Base-by-base conservation (phyloP, 2,888 invertebrate genomes). In the Leucania comma region DNA sequence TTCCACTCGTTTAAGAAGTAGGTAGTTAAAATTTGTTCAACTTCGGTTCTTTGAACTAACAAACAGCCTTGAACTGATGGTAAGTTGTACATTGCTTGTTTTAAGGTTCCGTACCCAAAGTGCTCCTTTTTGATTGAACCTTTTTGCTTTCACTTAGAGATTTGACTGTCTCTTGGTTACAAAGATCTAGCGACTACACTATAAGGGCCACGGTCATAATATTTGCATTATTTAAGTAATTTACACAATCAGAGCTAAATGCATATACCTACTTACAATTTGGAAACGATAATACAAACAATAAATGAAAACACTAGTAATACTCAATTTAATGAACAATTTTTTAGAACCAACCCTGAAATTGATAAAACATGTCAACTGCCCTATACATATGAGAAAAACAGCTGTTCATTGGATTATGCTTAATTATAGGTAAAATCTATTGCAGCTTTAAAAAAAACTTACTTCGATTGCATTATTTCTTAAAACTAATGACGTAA, bases 1-100 rank as follows among this genome's bases (percentile, higher is more conserved):
- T 64, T 63, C 51, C 53, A 81, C 69, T 57, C 26, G 22, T 29
- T 76, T 46, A 48, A 48, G 10, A 32, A n/a, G 26, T 48, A n/a
- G 12, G 22, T 38, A n/a, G 14, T 80, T 61, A 66, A 65, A 66
- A 58, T 61, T 80, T 58, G 56, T 66, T 72, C 29, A 58, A 74
- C 58, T 26, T 51, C 53, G 50, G 58, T 68, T 76, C 48, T 80
- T 58, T 58, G 61, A 75, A 75, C 51, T 48, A 57, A 53, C 24
- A 38, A 50, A 60, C 24, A 42, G 29, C 53, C 53, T 59, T 68
- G 68, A 58, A 75, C 42, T 29, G n/a, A 22, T 22, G 54, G 50
- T 17, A 26, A 42, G 35, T 35, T 38, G 12, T 32, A 3, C 32
- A 14, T 42, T 69, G 20, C 17, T 58, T 26, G 38, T 24, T 50